These are phyloP conservation scores for Malurus splendens DNA, from an alignment of 2,797 vertebrate genomes.

Conservation along the genomic window DNA sequence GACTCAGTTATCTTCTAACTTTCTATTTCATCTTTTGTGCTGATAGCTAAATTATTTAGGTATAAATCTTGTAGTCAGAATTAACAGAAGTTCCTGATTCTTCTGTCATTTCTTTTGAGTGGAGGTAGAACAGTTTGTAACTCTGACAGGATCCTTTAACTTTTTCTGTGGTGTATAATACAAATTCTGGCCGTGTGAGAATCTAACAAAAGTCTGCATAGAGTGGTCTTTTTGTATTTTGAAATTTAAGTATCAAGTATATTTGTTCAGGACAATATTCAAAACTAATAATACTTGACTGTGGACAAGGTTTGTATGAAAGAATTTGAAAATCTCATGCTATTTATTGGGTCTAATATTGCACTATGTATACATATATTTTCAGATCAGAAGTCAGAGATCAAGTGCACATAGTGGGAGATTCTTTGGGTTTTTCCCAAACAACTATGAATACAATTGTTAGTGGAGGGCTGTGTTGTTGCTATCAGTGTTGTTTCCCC, in stretches of 20 bases:
- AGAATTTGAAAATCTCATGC: neutral
- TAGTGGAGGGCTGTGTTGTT: neutral
- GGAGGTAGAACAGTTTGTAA: neutral
- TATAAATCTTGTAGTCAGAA: neutral
- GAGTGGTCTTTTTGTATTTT: neutral
- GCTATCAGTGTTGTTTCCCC: constrained; percentile 28
- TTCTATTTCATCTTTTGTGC: neutral
- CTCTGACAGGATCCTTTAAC: neutral
- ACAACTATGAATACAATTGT: neutral
- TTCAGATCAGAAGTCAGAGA: neutral
- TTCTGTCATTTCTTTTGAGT: neutral
- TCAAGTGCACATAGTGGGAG: neutral
- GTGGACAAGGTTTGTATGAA: neutral
- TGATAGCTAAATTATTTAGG: neutral
- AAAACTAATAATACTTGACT: neutral
- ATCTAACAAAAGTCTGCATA: neutral
- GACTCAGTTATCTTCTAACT: neutral
- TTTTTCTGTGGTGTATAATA: neutral
- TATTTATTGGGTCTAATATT: neutral
- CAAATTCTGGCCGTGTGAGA: neutral
- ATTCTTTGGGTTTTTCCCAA: neutral
- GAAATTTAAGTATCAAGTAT: neutral
- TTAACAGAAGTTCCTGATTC: neutral
- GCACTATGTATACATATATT: fast-evolving
- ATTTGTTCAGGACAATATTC: neutral